Evolutionary conservation across 2,113 vertebrate genomes (phyloP).

Genomic region (Erpornis zantholeuca): DNA sequence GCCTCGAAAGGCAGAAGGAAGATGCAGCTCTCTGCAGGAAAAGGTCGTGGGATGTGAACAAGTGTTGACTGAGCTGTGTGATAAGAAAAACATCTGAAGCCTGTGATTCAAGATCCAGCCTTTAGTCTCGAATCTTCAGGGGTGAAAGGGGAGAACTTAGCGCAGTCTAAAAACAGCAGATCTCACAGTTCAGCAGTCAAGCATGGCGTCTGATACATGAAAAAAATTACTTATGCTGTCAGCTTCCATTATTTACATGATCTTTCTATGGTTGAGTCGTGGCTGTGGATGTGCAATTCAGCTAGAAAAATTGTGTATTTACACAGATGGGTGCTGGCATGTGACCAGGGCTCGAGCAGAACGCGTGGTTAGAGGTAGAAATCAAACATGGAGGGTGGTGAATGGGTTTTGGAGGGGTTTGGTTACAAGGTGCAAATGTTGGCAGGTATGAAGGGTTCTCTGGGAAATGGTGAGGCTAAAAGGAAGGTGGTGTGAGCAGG

Average conservation of each 20-base stretch:
- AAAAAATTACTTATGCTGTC: slow-evolving; percentile 75
- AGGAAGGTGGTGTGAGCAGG: neutral
- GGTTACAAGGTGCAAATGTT: neutral
- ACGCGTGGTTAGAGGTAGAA: neutral
- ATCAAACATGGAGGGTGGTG: neutral
- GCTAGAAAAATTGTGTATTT: slow-evolving; percentile 67
- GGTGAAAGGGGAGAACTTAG: slow-evolving; percentile 61
- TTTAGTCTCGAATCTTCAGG: slow-evolving; percentile 36
- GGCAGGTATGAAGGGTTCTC: neutral
- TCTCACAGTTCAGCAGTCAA: slow-evolving; percentile 71
- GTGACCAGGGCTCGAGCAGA: slow-evolving; percentile 43
- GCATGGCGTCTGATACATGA: slow-evolving; percentile 63
- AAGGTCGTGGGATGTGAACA: neutral
- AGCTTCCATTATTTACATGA: slow-evolving; percentile 73
- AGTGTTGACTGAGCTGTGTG: slow-evolving; percentile 38
- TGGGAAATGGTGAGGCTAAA: neutral
- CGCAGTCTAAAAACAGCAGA: slow-evolving; percentile 64
- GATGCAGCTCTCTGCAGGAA: neutral
- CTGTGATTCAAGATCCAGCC: slow-evolving; percentile 34
- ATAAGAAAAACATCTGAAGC: slow-evolving; percentile 51
- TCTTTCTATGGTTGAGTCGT: slow-evolving; percentile 58
- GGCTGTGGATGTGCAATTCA: slow-evolving; percentile 65
- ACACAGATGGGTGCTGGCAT: slow-evolving; percentile 69
- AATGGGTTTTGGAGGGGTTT: neutral
- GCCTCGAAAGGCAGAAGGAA: neutral